These are phyloP conservation scores for Corbicula japonica DNA, from an alignment of 2,888 invertebrate species.

Conservation along the genomic window DNA sequence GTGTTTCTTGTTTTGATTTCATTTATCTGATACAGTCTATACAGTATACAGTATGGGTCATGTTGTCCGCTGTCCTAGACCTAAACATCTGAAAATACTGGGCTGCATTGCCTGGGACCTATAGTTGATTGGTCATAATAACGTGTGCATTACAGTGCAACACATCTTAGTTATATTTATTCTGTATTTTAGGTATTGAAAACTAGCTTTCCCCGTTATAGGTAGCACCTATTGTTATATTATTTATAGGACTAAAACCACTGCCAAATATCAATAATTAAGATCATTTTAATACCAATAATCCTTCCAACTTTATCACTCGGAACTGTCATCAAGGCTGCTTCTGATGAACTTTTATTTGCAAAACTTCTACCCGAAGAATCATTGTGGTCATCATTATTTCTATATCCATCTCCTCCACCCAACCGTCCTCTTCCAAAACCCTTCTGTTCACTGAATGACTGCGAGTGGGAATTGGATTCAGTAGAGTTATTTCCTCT, in stretches of 20 bases:
- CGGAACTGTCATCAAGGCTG: constrained; percentile 49
- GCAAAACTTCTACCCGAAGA: not conserved
- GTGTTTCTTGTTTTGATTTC: no score
- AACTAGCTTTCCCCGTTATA: not conserved
- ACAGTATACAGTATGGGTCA: no score
- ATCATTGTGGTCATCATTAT: not conserved
- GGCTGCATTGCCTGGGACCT: no score
- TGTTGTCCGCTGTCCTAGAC: no score
- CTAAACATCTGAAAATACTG: no score
- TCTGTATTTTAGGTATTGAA: not conserved
- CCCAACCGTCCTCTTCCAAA: constrained; percentile 16
- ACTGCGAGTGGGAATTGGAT: constrained; percentile 9
- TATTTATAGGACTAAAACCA: not conserved
- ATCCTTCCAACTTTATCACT: constrained; percentile 72
- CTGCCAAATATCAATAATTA: not conserved
- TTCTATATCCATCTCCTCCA: constrained; percentile 2
- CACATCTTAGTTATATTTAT: not conserved
- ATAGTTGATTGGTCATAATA: no score
- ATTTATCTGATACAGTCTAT: no score
- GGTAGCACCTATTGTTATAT: not conserved
- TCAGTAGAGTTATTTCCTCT: not conserved
- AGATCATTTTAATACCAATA: constrained; percentile 66
- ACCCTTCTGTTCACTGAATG: constrained; percentile 6
- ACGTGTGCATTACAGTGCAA: not conserved
- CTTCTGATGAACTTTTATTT: constrained; percentile 14